Evolutionary conservation across 2,888 invertebrate genomes (phyloP).

Genomic region (Yponomeuta malinellus): DNA sequence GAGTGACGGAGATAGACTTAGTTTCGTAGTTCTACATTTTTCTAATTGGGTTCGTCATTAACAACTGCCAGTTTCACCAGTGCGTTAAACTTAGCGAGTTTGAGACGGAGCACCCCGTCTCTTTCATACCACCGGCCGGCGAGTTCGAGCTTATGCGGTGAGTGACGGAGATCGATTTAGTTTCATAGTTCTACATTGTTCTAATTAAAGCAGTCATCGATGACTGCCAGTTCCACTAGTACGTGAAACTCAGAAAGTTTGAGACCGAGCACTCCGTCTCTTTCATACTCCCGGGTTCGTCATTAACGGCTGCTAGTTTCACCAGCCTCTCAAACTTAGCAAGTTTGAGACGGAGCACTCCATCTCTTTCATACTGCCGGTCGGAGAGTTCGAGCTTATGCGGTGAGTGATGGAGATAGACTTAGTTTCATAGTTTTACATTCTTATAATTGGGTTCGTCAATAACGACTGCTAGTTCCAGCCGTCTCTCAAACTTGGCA

Average conservation of each 20-base stretch:
- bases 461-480: slow-evolving; percentile 99
- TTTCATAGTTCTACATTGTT: neutral
- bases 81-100: slow-evolving; percentile 99
- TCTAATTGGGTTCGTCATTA: slow-evolving; percentile 81
- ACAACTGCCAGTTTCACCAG: slow-evolving; percentile 99
- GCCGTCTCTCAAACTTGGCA: slow-evolving; percentile 83
- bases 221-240: neutral
- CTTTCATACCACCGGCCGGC: slow-evolving; percentile 99
- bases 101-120: slow-evolving; percentile 99
- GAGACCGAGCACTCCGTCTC: too few species aligned
- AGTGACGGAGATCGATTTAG: slow-evolving; percentile 20
- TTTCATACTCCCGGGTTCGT: too few species aligned
- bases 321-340: slow-evolving; percentile 99
- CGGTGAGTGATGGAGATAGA: slow-evolving; percentile 72
- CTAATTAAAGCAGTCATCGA: neutral
- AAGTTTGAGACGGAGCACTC: slow-evolving; percentile 99
- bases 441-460: slow-evolving; percentile 73
- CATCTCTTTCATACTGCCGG: slow-evolving; percentile 99
- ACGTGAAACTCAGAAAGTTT: too few species aligned
- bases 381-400: slow-evolving; percentile 99
- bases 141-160: slow-evolving; percentile 99
- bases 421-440: too few species aligned
- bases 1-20: slow-evolving; percentile 21
- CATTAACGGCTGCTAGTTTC: slow-evolving; percentile 40
- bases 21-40: too few species aligned